phyloP scores from a whole-genome alignment of 2,888 invertebrate species.

The Lasioglossum oenotherae region DNA sequence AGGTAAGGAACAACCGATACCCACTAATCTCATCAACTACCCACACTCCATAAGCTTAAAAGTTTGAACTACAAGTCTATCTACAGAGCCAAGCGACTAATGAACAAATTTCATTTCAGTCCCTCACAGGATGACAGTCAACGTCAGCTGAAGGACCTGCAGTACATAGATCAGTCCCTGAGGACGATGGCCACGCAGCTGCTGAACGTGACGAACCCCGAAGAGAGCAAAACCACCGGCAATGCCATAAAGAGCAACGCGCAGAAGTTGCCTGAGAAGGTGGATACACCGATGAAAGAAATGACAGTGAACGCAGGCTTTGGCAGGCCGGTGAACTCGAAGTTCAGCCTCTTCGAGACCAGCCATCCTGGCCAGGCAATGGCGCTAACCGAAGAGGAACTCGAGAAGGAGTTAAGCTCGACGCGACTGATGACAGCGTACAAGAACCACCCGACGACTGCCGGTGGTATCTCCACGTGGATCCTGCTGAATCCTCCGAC shows the following conservation, averaged over 20 bases:
- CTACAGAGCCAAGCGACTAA: neutral
- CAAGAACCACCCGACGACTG: conserved; percentile 85
- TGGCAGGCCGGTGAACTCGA: conserved; percentile 81
- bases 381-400: conserved; percentile 88
- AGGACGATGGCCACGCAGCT: conserved; percentile 82
- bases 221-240: conserved; percentile 34
- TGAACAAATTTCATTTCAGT: conserved; percentile 78
- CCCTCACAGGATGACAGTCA: conserved; percentile 76
- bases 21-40: neutral
- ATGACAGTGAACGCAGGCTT: conserved; percentile 65
- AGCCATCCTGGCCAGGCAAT: conserved; percentile 89
- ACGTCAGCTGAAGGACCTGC: conserved; percentile 77
- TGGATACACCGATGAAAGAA: conserved; percentile 52
- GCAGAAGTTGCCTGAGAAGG: conserved; percentile 53
- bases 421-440: conserved; percentile 70
- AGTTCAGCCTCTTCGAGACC: conserved; percentile 80
- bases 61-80: neutral
- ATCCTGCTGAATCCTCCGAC: conserved; percentile 88
- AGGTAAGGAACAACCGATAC: conserved; percentile 38
- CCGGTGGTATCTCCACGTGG: conserved; percentile 91
- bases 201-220: conserved; percentile 76
- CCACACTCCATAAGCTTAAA: neutral
- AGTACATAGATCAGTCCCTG: conserved; percentile 80
- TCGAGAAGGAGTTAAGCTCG: conserved; percentile 85
- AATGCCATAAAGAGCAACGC: conserved; percentile 36